Evolutionary conservation across 2,797 vertebrate genomes (phyloP).

Genomic region (Urocyon cinereoargenteus): DNA sequence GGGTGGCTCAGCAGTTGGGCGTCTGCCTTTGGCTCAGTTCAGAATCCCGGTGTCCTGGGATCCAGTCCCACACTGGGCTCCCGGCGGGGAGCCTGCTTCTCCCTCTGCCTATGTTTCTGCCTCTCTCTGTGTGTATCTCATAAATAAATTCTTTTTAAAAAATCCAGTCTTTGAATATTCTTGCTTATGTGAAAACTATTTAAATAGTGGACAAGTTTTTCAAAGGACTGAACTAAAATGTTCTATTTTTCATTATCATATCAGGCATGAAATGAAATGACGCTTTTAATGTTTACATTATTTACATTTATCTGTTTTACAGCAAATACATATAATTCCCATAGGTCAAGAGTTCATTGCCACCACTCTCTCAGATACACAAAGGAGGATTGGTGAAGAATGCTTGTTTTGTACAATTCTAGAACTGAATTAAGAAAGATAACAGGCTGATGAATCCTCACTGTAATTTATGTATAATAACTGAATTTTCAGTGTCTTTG

Average conservation of each 20-base stretch:
- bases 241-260: conserved; percentile 22
- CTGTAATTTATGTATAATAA: conserved; percentile 62
- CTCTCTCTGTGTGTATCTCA: no score
- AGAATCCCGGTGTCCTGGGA: no score
- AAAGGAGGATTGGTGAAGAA: conserved; percentile 11
- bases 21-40: no score
- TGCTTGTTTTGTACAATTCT: conserved; percentile 59
- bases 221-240: neutral
- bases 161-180: neutral
- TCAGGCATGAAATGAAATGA: neutral
- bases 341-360: neutral
- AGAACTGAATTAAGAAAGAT: conserved; percentile 70
- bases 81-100: no score
- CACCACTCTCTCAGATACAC: neutral
- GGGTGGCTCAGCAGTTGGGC: no score
- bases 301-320: conserved; percentile 49
- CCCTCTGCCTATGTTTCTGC: no score
- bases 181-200: neutral
- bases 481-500: conserved; percentile 50
- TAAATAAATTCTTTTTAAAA: no score
- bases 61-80: no score
- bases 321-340: conserved; percentile 53
- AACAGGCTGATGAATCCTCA: conserved; percentile 63
- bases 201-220: neutral
- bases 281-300: conserved; percentile 24